Conservation (phyloP, 2,888 invertebrate species). For the Panopea generosa region DNA sequence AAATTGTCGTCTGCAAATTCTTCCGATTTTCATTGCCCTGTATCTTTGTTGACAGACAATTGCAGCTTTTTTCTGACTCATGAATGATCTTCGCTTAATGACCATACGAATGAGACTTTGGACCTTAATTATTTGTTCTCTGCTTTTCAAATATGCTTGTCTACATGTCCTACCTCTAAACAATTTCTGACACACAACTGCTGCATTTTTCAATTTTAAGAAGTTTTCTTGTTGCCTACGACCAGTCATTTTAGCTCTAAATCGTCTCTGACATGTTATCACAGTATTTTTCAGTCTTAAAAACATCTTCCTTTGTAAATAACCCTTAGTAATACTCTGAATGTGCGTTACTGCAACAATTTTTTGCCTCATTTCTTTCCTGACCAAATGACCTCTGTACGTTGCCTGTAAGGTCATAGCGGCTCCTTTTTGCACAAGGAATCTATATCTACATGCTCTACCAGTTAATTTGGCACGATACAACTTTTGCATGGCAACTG, state of each 20-base stretch:
- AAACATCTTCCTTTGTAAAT: constrained; percentile 27
- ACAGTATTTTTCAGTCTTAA: constrained; percentile 44
- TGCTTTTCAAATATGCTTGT: constrained; percentile 24
- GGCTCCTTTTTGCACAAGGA: constrained; percentile 52
- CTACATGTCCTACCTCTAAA: constrained; percentile 56
- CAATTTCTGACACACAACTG: constrained; percentile 68
- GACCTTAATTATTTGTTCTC: constrained; percentile 55
- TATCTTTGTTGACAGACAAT: constrained; percentile 28
- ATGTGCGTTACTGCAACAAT: constrained; percentile 10
- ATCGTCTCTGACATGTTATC: constrained; percentile 54
- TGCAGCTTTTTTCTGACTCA: constrained; percentile 43
- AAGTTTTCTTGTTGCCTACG: constrained; percentile 27
- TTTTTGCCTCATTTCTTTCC: constrained; percentile 13
- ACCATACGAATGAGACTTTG: constrained; percentile 49
- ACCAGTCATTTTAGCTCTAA: constrained; percentile 49
- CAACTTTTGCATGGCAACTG: constrained; percentile 52
- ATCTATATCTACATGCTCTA: constrained; percentile 24
- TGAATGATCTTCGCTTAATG: constrained; percentile 32
- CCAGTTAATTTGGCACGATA: not conserved
- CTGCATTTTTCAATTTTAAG: constrained; percentile 52
- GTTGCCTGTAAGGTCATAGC: constrained; percentile 69
- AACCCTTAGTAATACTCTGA: constrained; percentile 16
- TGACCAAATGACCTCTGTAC: constrained; percentile 46
- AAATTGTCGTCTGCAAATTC: constrained; percentile 28
- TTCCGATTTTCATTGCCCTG: constrained; percentile 18